A percentile compares a stretch with the other conserved stretches of the same genome.
phyloP scores from a whole-genome alignment of 2,888 invertebrate species.

The Tortrix viridana region DNA sequence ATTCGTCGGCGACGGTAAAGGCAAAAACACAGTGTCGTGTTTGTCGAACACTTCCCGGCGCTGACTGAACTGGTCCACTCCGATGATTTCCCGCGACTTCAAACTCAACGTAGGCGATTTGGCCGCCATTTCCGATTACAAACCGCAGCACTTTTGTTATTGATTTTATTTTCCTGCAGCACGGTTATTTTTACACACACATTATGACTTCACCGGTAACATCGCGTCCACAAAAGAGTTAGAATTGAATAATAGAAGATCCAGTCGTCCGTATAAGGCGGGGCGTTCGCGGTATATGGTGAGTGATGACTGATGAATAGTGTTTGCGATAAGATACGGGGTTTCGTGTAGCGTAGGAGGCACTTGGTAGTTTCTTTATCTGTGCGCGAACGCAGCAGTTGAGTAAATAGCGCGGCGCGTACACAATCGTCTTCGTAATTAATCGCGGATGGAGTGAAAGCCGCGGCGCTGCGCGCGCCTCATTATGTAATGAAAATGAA shows the following conservation, averaged over 20 bases:
- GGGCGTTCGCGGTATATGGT: conserved; percentile 78
- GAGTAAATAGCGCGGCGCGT: conserved; percentile 76
- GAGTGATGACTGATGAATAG: conserved; percentile 80
- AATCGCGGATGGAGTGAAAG: conserved; percentile 79
- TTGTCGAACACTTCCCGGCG: conserved; percentile 80
- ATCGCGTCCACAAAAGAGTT: conserved; percentile 72
- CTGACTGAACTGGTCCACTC: conserved; percentile 79
- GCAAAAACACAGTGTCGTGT: conserved; percentile 79
- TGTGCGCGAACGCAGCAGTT: conserved; percentile 79
- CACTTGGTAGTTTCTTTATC: conserved; percentile 79
- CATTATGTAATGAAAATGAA: conserved; percentile 82
- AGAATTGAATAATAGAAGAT: conserved; percentile 80
- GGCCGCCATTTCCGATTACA: conserved; percentile 80
- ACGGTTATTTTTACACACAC: conserved; percentile 79
- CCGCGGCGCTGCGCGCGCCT: conserved; percentile 58
- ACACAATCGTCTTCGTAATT: conserved; percentile 77
- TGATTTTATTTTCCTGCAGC: conserved; percentile 81
- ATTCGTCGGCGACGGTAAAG: conserved; percentile 65
- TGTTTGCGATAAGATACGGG: conserved; percentile 77
- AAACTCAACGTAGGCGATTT: conserved; percentile 80
- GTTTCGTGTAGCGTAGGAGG: conserved; percentile 61
- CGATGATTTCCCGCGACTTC: conserved; percentile 80
- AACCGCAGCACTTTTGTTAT: conserved; percentile 81
- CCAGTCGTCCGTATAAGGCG: conserved; percentile 78
- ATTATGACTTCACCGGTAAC: conserved; percentile 82